Evolutionary conservation across 2,888 invertebrate genomes (phyloP).

Genomic region (Candidula unifasciata): DNA sequence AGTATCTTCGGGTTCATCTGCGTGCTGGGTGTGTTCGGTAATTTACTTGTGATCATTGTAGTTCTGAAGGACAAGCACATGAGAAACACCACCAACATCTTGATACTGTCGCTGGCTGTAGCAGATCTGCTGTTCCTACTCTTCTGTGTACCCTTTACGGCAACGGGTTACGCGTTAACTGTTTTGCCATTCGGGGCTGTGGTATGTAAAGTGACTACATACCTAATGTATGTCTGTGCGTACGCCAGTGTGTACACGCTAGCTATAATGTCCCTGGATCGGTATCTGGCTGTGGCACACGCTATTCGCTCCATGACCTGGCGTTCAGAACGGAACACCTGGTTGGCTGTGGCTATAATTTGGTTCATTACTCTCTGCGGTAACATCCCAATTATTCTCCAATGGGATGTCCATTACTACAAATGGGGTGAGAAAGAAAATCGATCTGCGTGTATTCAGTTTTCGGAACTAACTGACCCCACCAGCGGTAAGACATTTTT

Average conservation of each 20-base stretch:
- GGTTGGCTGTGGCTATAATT: constrained; percentile 86
- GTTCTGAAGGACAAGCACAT: constrained; percentile 92
- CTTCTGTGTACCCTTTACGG: constrained; percentile 96
- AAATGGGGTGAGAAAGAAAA: constrained; percentile 75
- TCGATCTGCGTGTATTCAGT: constrained; percentile 69
- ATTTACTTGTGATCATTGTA: constrained; percentile 91
- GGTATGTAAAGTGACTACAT: constrained; percentile 94
- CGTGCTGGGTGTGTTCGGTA: constrained; percentile 91
- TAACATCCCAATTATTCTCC: constrained; percentile 74
- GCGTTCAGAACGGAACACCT: constrained; percentile 89
- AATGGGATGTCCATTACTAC: constrained; percentile 66
- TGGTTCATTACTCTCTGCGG: constrained; percentile 86
- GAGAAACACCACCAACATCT: constrained; percentile 93
- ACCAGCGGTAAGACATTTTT: constrained; percentile 61
- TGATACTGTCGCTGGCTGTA: constrained; percentile 92
- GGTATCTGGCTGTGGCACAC: constrained; percentile 94
- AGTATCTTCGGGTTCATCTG: constrained; percentile 91
- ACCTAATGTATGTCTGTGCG: constrained; percentile 93
- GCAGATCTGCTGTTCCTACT: constrained; percentile 94
- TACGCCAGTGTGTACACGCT: constrained; percentile 95
- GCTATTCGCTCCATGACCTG: constrained; percentile 92
- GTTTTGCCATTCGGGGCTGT: constrained; percentile 93
- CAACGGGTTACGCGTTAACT: constrained; percentile 90
- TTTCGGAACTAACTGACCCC: constrained; percentile 25
- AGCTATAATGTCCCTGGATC: constrained; percentile 93